Evolutionary conservation across 2,888 invertebrate species (phyloP), one percentile per base, ranked within the genome.

Genomic region (Eutolmus rufibarbis): DNA sequence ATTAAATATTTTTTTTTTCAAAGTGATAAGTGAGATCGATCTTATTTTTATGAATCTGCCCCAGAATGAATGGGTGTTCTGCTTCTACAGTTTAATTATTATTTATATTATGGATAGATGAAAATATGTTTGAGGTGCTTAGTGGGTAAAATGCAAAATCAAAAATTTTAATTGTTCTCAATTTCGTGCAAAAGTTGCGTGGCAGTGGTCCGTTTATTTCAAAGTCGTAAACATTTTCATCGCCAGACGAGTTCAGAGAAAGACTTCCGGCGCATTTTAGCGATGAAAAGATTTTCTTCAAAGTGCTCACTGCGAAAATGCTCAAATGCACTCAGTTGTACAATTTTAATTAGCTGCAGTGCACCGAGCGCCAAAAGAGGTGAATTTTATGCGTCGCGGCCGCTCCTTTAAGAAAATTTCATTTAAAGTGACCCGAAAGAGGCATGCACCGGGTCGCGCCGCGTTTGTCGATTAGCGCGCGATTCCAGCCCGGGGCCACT

Each of bases 241-340:
- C n/a, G 66, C 66, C 66, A 66, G 66, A 66, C 66, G 66, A 51
- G 7, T 66, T 19, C n/a, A 66, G 19, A 19, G 23, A 66, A 66
- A 31, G 57, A 56, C 56, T 51, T 31, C 19, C 23, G 51, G 28
- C 76, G 76, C 40, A 37, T 76, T 76, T 76, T n/a, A 37, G 34
- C 37, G 40, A 76, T 76, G 40, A 81, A 81, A 81, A 46, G 34
- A 43, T 28, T 81, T 51, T 81, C 81, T 81, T 81, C 81, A 81
- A 81, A 81, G 81, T 34, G 81, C 51, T 51, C 34, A 23, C 14
- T 43, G 19, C 19, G 19, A 79, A 79, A 81, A 51, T 51, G 66
- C 66, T 51, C 14, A 81, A 81, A 81, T 81, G 81, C 81, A 81
- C 81, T 81, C 81, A 81, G 46, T 81, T 81, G 81, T 81, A 51